phyloP scores from a whole-genome alignment of 2,113 vertebrate genomes.

The Tylochromis polylepis region DNA sequence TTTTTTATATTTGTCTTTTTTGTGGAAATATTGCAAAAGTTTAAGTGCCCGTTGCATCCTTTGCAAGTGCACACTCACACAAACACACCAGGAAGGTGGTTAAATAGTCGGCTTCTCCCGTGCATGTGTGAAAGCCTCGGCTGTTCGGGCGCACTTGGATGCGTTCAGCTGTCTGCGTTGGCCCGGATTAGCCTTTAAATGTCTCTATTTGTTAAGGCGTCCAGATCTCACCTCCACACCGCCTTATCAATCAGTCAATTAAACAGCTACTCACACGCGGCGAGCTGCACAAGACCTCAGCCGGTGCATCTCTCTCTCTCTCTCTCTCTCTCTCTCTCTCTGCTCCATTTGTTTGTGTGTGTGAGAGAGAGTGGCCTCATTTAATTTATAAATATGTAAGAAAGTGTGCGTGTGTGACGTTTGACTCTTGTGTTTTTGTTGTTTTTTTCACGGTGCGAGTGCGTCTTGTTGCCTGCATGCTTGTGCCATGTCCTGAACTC shows the following conservation, averaged over 20 bases:
- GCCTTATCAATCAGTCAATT: slow-evolving; percentile 79
- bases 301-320: slow-evolving; percentile 25
- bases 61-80: not conserved
- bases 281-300: slow-evolving; percentile 52
- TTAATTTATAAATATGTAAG: slow-evolving; percentile 15
- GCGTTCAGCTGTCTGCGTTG: slow-evolving; percentile 56
- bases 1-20: not conserved
- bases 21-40: not conserved
- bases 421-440: not conserved
- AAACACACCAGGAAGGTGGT: not conserved
- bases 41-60: not conserved
- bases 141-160: slow-evolving; percentile 16
- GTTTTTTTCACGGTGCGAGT: not conserved
- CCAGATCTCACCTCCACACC: slow-evolving; percentile 70
- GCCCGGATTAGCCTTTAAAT: slow-evolving; percentile 72
- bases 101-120: not conserved
- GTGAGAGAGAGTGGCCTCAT: not conserved
- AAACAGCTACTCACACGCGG: slow-evolving; percentile 70
- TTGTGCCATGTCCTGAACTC: not conserved
- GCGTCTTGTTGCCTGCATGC: not conserved
- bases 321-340: not conserved
- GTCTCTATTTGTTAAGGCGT: slow-evolving; percentile 75
- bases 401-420: not conserved
- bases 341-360: not conserved
- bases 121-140: not conserved